Evolutionary conservation across 2,797 vertebrate species (phyloP), one percentile per base, ranked within the genome.

Genomic region (Macropodus opercularis): DNA sequence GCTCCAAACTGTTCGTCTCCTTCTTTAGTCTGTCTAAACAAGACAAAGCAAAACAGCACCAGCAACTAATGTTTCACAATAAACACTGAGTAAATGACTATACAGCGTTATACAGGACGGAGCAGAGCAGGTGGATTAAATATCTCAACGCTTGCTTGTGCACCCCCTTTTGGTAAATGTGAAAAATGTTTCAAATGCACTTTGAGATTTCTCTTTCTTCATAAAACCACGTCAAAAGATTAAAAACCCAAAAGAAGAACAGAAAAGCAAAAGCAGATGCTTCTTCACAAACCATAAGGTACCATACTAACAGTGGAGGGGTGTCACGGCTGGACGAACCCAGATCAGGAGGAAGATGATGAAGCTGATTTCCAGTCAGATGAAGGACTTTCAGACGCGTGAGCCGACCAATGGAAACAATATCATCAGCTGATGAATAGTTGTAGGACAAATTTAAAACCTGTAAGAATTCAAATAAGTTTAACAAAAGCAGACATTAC

Each of bases 381-480:
- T 90, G 87, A 79, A 97, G 93, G 27, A 92, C 87, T 76, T 92
- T 91, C 35, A 98, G 92, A 31, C 13, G 68, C 12, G 92, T 79
- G 49, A 97, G 85, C 43, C 69, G 52, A 39, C 94, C 89, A 24
- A 95, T 46, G 1, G 83, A 79, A 67, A 79, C 52, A 40, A 96
- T 41, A 36, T 85, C 90, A 35, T 91, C 85, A 5, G 79, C 69
- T 36, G 85, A 90, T 64, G 96, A 73, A 39, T 63, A 86, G 79
- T 96, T 97, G 80, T 92, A 96, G 53, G 95, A 95, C 62, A 98
- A 88, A 84, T 96, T 92, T 90, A 98, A 82, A 68, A 92, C 83
- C 95, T 96, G 75, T 8, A 19, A 67, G 15, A 59, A 63, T 73
- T 40, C 2, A 74, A 70, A 58, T 27, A 14, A 27, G 54, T 44